A percentile compares a stretch with the other conserved stretches of the same genome.
These are phyloP conservation scores for Sylvia borin DNA, from an alignment of 2,797 vertebrate species.

Conservation along the genomic window DNA sequence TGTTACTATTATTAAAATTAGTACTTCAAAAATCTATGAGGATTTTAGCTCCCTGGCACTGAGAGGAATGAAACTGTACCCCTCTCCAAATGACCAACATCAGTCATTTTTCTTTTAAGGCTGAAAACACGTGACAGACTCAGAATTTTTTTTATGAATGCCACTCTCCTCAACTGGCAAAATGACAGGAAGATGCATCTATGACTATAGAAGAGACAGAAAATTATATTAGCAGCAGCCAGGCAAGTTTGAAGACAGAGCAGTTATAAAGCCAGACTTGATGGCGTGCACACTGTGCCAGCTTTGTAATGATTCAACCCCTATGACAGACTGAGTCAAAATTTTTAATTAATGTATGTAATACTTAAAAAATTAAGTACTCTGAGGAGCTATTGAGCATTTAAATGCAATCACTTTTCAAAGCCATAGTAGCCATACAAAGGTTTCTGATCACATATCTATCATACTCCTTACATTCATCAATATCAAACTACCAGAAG, in stretches of 20 bases:
- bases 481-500: not conserved
- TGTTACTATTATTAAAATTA: not conserved
- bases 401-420: not conserved
- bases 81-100: not conserved
- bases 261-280: not conserved
- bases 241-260: not conserved
- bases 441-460: not conserved
- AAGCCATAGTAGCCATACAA: not conserved
- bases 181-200: not conserved
- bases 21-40: not conserved
- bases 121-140: not conserved
- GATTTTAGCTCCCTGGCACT: not conserved
- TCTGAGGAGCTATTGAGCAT: not conserved
- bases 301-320: not conserved
- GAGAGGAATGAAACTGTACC: not conserved
- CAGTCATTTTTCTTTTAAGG: not conserved
- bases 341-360: not conserved
- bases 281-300: not conserved
- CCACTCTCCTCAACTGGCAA: not conserved
- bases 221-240: not conserved
- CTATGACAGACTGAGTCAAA: not conserved
- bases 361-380: not conserved
- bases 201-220: not conserved
- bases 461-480: not conserved
- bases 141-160: not conserved